phyloP scores from a whole-genome alignment of 1,140 invertebrate species.

The Drosophila triauraria region DNA sequence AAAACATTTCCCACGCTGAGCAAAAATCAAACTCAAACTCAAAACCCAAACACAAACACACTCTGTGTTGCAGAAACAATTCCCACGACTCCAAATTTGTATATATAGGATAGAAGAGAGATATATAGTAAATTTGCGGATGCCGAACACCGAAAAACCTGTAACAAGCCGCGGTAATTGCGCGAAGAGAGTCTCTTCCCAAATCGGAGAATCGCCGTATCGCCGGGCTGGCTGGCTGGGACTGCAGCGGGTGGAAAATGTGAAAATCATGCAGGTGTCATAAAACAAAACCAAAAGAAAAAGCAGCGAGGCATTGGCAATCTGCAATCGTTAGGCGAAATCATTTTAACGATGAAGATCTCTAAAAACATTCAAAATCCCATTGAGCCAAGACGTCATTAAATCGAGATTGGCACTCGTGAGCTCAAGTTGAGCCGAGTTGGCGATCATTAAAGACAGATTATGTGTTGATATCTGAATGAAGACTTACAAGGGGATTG shows the following conservation, averaged over 20 bases:
- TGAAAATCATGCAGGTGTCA: constrained; percentile 81
- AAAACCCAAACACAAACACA: constrained; percentile 62
- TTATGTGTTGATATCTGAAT: constrained; percentile 33
- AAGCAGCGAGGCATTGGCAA: constrained; percentile 30
- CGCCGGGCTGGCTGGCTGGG: not conserved
- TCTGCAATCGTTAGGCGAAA: constrained; percentile 50
- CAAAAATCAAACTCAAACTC: constrained; percentile 45
- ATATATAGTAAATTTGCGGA: constrained; percentile 61
- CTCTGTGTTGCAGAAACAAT: constrained; percentile 48
- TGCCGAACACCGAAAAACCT: constrained; percentile 60
- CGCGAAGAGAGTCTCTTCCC: constrained; percentile 58
- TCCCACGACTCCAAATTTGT: constrained; percentile 83
- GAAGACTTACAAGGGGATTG: constrained; percentile 24
- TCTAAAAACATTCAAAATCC: constrained; percentile 37
- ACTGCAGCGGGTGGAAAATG: constrained; percentile 72
- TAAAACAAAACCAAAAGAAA: constrained; percentile 55
- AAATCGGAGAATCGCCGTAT: constrained; percentile 37
- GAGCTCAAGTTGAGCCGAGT: constrained; percentile 19
- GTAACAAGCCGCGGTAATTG: constrained; percentile 80
- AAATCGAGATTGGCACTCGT: constrained; percentile 44
- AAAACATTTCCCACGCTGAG: constrained; percentile 78
- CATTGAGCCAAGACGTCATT: constrained; percentile 37
- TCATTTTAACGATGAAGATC: constrained; percentile 59
- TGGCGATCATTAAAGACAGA: constrained; percentile 42
- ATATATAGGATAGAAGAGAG: constrained; percentile 67